A percentile compares a stretch with the other conserved stretches of the same genome.
These are phyloP conservation scores for Leptinotarsa peninsularis DNA, from an alignment of 2,888 invertebrate species.

Conservation along the genomic window DNA sequence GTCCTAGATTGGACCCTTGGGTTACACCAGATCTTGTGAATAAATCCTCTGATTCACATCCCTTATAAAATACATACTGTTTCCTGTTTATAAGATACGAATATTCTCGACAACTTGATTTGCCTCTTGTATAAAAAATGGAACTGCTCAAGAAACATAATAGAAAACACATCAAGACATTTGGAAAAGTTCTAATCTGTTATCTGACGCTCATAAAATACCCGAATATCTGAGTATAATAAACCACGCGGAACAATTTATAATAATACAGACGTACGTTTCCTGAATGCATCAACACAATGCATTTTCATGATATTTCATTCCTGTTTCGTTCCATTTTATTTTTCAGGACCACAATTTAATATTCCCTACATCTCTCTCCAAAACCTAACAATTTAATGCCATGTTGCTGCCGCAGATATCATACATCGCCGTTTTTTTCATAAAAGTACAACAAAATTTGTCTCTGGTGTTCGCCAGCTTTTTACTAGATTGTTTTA, in stretches of 20 bases:
- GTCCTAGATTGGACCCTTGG: too few species aligned
- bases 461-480: slow-evolving; percentile 3
- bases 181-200: not conserved
- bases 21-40: too few species aligned
- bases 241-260: not conserved
- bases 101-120: too few species aligned
- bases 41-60: too few species aligned
- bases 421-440: slow-evolving; percentile 14
- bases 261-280: not conserved
- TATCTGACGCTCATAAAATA: not conserved
- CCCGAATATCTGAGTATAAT: not conserved
- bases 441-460: slow-evolving; percentile 3
- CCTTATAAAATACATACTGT: too few species aligned
- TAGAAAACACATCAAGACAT: not conserved
- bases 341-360: slow-evolving; percentile 18
- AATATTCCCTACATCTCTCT: slow-evolving; percentile 23
- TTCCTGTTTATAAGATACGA: too few species aligned
- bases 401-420: slow-evolving; percentile 13
- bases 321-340: slow-evolving; percentile 12
- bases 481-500: slow-evolving; percentile 21
- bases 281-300: not conserved
- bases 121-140: too few species aligned
- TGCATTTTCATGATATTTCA: slow-evolving; percentile 28
- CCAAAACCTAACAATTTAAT: slow-evolving; percentile 30
- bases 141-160: not conserved